Base-by-base conservation (phyloP, 37 sponge, comb jelly and placozoan genomes). In the Beroe forskalii region DNA sequence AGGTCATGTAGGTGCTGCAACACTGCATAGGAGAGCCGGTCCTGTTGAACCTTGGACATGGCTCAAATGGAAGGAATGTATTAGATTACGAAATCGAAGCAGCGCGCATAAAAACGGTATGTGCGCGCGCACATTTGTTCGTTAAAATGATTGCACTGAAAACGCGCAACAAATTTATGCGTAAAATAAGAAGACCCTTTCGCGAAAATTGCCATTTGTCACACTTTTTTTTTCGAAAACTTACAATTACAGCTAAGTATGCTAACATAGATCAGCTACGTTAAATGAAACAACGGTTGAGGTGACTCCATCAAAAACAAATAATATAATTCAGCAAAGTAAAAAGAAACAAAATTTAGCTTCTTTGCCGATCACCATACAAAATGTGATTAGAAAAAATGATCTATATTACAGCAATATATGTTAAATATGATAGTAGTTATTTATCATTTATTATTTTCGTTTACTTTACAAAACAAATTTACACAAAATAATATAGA, bases 81-180 rank as follows among this genome's bases (percentile, higher is more conserved):
- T n/a, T 22, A 17, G 72, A 19, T 69, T 2, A 69, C 17, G 27
- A 69, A 33, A 31, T 69, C 38, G 28, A 35, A 14, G 9, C 19
- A 32, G 1, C 37, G 36, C 17, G 32, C 19, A 17, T 20, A 36
- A 69, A 36, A 4, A 8, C 39, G 24, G 30, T 27, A 22, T 48
- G 86, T 44, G 86, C 86, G 86, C 86, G 55, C 86, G 55, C 55
- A 80, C 44, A 80, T 80, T 80, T 80, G 86, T 80, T 80, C 86
- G 55, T 41, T 43, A 30, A 44, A 80, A 80, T 80, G 86, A n/a
- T 80, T 44, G 55, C 86, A 80, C 0, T 80, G 55, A 44, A 27
- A 33, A 38, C 20, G 55, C 86, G 40, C 44, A 48, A 32, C 28
- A 80, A 8, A 80, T 28, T n/a, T 38, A 23, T 43, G 48, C 12